A percentile compares a stretch with the other conserved stretches of the same genome.
Evolutionary conservation across 1,140 invertebrate genomes (phyloP).

Genomic region (Globodera ellingtonae): DNA sequence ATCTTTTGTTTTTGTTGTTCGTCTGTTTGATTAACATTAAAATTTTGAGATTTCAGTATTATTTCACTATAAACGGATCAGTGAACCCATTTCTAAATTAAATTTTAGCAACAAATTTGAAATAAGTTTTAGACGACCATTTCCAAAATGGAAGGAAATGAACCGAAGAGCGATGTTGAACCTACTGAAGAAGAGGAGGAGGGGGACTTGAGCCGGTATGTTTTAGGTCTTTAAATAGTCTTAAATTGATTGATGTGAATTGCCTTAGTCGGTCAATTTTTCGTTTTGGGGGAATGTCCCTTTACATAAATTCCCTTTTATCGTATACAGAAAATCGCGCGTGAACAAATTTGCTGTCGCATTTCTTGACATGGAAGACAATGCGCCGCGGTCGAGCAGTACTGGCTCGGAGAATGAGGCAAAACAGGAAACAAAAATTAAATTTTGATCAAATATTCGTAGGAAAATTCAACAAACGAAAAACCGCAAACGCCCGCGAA

Average conservation of each 20-base stretch:
- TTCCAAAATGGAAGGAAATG: neutral
- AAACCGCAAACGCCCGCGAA: neutral
- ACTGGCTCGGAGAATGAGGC: constrained; percentile 3
- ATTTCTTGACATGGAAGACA: constrained; percentile 28
- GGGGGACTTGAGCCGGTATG: neutral
- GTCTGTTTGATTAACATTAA: neutral
- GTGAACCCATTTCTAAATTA: neutral
- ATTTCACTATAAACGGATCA: neutral
- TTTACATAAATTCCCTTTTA: neutral
- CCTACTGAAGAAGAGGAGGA: neutral
- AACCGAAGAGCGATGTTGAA: neutral
- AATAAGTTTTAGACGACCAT: neutral
- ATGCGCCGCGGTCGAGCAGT: neutral
- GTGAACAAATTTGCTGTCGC: constrained; percentile 29
- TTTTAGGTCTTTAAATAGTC: too few relatives aligned
- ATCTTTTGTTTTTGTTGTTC: too few relatives aligned
- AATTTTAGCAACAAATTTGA: neutral
- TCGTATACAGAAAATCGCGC: neutral
- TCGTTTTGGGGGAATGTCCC: too few relatives aligned
- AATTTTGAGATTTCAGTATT: neutral
- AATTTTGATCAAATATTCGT: neutral
- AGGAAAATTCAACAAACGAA: neutral
- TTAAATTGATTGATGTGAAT: neutral
- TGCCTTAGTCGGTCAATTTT: neutral
- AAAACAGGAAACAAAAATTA: neutral